Base-by-base conservation (phyloP, 1,140 invertebrate genomes). In the Bombyx mandarina region DNA sequence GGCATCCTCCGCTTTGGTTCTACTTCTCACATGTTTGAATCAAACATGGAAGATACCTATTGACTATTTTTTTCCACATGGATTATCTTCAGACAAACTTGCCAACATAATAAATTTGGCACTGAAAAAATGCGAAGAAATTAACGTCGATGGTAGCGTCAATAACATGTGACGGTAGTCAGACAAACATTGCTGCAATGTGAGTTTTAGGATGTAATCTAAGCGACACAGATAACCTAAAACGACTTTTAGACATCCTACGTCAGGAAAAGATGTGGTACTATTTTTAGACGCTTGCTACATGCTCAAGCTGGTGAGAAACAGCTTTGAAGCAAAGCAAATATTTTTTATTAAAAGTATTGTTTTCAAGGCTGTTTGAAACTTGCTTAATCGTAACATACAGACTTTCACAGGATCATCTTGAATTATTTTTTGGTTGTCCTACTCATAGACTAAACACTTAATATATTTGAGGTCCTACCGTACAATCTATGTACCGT, bases 341-440 rank as follows among this genome's bases (percentile, higher is more conserved):
- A 18, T 18, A 18, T 18, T 18, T 18, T 18, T 18, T 18, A 18
- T 18, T 18, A 18, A 18, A 18, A 18, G 12, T 18, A 18, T 18
- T 18, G 12, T 18, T 18, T 18, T 18, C 12, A 18, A 18, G 12
- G 12, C 12, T 18, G 12, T 18, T 18, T 18, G 12, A 18, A 18
- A 18, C 12, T 18, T 18, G 12, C 12, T 18, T 18, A 18, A 45
- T 79, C 22, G 45, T 73, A 51, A 75, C 72, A 1, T 79, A 82
- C 58, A 86, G 80, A 65, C 55, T 86, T 6, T 73, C 67, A 12
- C 79, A 85, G 63, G 77, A 88, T 61, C 78, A 87, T 59, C 26
- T 86, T 8, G 78, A 88, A 73, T 52, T 82, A 43, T 77, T 86
- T 59, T 88, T 88, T 57, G 57, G 66, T n/a, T 48, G 22, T 18